Percentiles rank a stretch among this genome's conserved stretches.
These are phyloP conservation scores for Holotrichia oblita DNA, from an alignment of 1,140 invertebrate genomes.

Conservation along the genomic window DNA sequence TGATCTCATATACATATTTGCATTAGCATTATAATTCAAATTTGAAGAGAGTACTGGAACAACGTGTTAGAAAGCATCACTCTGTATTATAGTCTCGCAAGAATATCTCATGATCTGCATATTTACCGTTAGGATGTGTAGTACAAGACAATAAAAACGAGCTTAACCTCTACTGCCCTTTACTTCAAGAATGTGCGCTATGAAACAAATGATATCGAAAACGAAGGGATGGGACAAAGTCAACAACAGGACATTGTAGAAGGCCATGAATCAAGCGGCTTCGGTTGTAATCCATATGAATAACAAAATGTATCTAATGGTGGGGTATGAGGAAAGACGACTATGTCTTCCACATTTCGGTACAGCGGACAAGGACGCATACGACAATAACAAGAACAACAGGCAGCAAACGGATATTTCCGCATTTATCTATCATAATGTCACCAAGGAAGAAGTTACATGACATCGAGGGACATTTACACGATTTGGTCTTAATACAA, in stretches of 20 bases:
- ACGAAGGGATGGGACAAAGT: not conserved
- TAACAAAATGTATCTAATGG: constrained; percentile 19
- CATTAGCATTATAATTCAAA: too few relatives aligned
- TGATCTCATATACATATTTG: too few relatives aligned
- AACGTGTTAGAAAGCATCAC: too few relatives aligned
- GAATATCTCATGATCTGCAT: not conserved
- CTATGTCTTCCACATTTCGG: not conserved
- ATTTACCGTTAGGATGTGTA: not conserved
- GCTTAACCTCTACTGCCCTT: not conserved
- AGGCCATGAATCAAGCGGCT: constrained; percentile 6
- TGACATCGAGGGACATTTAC: constrained; percentile 13
- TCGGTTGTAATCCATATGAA: constrained; percentile 3
- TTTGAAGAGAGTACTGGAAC: too few relatives aligned
- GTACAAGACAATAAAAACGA: not conserved
- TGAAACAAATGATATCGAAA: not conserved
- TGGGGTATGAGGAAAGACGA: not conserved
- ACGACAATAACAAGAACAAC: constrained; percentile 4
- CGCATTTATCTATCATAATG: constrained; percentile 30
- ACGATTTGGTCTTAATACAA: constrained; percentile 22
- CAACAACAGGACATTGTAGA: not conserved
- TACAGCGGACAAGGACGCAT: constrained; percentile 4
- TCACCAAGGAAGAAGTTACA: constrained; percentile 22
- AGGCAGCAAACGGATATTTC: constrained; percentile 14
- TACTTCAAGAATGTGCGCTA: not conserved
- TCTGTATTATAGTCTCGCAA: too few relatives aligned